Percentiles rank a stretch among this genome's conserved stretches.
Evolutionary conservation across 2,797 vertebrate genomes (phyloP).

Genomic region (Pantherophis vulpinus): DNA sequence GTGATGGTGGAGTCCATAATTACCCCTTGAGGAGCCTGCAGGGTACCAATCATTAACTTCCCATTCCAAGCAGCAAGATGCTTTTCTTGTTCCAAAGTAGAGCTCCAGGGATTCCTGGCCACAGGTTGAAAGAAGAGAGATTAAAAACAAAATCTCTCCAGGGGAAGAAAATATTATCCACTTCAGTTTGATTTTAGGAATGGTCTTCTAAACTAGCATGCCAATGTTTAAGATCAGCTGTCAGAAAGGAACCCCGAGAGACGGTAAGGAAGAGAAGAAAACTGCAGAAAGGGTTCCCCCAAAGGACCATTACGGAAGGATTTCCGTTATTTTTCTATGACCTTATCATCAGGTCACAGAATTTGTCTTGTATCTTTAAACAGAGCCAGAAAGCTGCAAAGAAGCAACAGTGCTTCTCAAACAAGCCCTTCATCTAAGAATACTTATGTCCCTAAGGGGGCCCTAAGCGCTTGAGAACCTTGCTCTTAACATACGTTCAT

Average conservation of each 20-base stretch:
- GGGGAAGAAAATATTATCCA: neutral
- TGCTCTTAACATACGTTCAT: slow-evolving; percentile 12
- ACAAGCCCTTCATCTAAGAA: neutral
- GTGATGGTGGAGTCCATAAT: slow-evolving; percentile 31
- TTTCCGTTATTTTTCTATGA: neutral
- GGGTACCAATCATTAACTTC: slow-evolving; percentile 30
- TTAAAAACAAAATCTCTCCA: neutral
- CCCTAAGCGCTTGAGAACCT: neutral
- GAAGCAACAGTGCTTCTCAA: neutral
- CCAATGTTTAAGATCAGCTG: neutral
- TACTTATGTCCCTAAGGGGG: slow-evolving; percentile 12
- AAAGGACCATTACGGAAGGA: neutral
- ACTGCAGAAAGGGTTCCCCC: neutral
- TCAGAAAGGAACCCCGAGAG: neutral
- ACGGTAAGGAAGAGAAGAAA: neutral
- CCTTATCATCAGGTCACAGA: neutral
- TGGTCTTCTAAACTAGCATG: neutral
- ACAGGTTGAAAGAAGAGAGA: rapidly evolving
- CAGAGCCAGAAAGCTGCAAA: neutral
- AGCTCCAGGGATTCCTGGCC: neutral
- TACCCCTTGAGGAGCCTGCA: slow-evolving; percentile 41
- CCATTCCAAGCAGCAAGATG: neutral
- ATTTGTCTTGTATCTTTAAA: neutral
- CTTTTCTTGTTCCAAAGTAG: neutral
- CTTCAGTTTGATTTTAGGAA: neutral